Percentiles rank a stretch among this genome's conserved stretches.
These are phyloP conservation scores for Drosophila diplacantha DNA, from an alignment of 2,888 invertebrate genomes.

Conservation along the genomic window DNA sequence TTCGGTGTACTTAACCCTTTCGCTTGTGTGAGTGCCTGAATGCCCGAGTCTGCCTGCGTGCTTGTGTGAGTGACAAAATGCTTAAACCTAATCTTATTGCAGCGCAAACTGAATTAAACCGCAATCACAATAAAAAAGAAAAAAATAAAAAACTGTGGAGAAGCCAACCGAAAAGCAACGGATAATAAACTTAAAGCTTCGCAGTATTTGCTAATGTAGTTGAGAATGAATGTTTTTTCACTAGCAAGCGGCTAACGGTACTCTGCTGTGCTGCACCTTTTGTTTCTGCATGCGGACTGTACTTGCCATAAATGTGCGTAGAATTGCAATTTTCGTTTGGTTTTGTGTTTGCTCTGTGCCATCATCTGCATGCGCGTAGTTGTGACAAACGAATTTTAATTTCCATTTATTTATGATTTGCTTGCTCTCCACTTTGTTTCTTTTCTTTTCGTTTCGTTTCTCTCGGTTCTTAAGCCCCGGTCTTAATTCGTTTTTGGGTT, in stretches of 20 bases:
- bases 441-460: conserved; percentile 12
- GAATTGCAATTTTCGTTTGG: conserved; percentile 26
- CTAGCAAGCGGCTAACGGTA: conserved; percentile 38
- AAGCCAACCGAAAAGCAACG: conserved; percentile 31
- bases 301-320: conserved; percentile 35
- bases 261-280: conserved; percentile 50
- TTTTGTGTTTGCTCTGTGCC: conserved; percentile 25
- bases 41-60: conserved; percentile 25
- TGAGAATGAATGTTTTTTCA: conserved; percentile 53
- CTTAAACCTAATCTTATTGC: conserved; percentile 51
- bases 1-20: conserved; percentile 27
- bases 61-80: conserved; percentile 42
- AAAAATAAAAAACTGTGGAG: conserved; percentile 33
- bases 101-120: conserved; percentile 37
- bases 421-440: conserved; percentile 47
- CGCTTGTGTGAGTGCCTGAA: conserved; percentile 25
- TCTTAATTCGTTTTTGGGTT: conserved; percentile 37
- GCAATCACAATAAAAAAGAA: conserved; percentile 14
- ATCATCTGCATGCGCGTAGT: conserved; percentile 60
- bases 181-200: conserved; percentile 73
- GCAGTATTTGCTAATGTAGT: conserved; percentile 73
- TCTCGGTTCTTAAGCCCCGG: conserved; percentile 30
- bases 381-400: conserved; percentile 53
- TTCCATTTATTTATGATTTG: conserved; percentile 63
- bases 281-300: conserved; percentile 57